phyloP scores from a whole-genome alignment of 2,888 invertebrate genomes.

The Archips xylosteana region DNA sequence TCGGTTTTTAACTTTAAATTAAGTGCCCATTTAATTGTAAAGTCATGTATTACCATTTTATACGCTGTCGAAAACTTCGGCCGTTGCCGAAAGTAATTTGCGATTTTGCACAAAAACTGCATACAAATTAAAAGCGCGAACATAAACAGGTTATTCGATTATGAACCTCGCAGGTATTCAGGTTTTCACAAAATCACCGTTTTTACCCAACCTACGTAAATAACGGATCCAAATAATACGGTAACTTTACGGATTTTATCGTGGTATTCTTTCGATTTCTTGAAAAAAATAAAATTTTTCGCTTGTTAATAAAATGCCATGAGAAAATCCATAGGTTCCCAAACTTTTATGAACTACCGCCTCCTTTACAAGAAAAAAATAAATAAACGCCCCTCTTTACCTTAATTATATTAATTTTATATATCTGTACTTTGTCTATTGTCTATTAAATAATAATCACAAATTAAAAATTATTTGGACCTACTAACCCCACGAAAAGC shows the following conservation, averaged over 20 bases:
- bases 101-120: conserved; percentile 39
- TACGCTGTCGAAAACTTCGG: conserved; percentile 20
- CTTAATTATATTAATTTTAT: too few species aligned
- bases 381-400: too few species aligned
- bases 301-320: too few species aligned
- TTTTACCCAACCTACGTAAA: conserved; percentile 15
- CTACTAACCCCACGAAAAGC: too few species aligned
- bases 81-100: conserved; percentile 28
- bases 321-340: too few species aligned
- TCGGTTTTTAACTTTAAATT: background rate
- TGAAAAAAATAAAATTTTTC: too few species aligned
- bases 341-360: too few species aligned
- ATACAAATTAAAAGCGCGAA: conserved; percentile 20
- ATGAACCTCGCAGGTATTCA: conserved; percentile 22
- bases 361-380: too few species aligned
- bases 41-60: conserved; percentile 22
- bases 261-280: background rate
- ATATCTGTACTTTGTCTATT: too few species aligned
- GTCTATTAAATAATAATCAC: too few species aligned
- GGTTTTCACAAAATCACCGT: conserved; percentile 40
- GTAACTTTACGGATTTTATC: background rate
- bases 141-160: conserved; percentile 27
- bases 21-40: background rate
- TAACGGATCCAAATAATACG: conserved; percentile 17
- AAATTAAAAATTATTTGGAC: too few species aligned